Conservation (phyloP, 2,113 vertebrate genomes). For the Tauraco erythrolophus region DNA sequence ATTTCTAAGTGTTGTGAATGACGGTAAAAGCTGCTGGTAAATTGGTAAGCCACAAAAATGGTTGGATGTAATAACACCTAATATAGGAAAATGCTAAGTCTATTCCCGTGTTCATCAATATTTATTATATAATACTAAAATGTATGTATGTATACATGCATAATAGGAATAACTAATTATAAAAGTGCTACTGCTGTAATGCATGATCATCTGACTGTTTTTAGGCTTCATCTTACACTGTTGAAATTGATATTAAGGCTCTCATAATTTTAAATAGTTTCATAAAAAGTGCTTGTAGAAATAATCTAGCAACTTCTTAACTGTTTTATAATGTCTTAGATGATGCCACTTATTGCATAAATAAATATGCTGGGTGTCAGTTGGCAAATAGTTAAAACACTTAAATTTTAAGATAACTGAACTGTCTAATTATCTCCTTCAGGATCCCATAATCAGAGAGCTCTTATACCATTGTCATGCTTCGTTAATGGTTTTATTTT, state of each 20-base stretch:
- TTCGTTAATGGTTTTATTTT: constrained; percentile 23
- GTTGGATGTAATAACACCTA: not conserved
- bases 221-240: not conserved
- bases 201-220: not conserved
- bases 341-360: not conserved
- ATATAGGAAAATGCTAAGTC: not conserved
- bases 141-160: not conserved
- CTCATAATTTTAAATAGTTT: not conserved
- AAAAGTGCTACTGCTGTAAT: not conserved
- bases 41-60: not conserved
- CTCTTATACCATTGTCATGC: not conserved
- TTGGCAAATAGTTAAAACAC: constrained; percentile 16
- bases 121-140: not conserved
- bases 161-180: not conserved
- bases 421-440: not conserved
- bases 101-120: not conserved
- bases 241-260: not conserved
- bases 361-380: not conserved
- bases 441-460: not conserved
- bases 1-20: not conserved
- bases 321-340: not conserved
- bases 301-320: not conserved
- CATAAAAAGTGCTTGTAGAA: not conserved
- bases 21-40: not conserved
- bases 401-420: not conserved